Evolutionary conservation across 2,888 invertebrate genomes (phyloP).

Genomic region (Synanthedon tipuliformis): DNA sequence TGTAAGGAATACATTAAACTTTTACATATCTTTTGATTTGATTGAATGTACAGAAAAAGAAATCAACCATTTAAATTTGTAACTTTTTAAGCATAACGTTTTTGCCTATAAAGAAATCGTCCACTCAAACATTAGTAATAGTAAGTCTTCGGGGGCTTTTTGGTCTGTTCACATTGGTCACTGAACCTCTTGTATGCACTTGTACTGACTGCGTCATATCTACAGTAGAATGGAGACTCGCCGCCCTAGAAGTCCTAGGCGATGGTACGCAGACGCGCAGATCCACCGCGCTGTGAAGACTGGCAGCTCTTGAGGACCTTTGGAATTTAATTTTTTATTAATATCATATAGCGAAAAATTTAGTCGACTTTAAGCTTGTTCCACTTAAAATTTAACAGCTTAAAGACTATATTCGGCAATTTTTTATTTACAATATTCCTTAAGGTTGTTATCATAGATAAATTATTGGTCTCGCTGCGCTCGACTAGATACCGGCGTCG

Average conservation of each 20-base stretch:
- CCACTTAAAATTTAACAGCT: too few species aligned
- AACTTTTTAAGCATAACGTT: background rate
- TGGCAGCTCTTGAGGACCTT: conserved; percentile 55
- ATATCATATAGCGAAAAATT: too few species aligned
- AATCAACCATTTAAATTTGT: too few species aligned
- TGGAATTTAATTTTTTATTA: too few species aligned
- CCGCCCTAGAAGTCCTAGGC: conserved; percentile 50
- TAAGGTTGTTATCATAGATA: too few species aligned
- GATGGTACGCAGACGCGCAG: conserved; percentile 47
- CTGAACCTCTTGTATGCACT: conserved; percentile 53
- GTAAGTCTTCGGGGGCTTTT: conserved; percentile 53
- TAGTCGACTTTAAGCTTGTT: too few species aligned
- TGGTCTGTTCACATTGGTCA: conserved; percentile 42
- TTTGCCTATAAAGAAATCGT: conserved; percentile 1
- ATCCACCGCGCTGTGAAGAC: conserved; percentile 57
- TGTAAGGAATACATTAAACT: too few species aligned
- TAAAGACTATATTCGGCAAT: too few species aligned
- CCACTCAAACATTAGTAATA: conserved; percentile 14
- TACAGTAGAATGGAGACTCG: conserved; percentile 50
- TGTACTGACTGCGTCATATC: conserved; percentile 52
- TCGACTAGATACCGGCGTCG: too few species aligned
- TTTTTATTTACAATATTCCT: too few species aligned
- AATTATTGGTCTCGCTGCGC: too few species aligned
- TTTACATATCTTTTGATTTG: background rate
- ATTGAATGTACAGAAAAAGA: background rate